Percentiles rank a stretch among this genome's conserved stretches.
Conservation (phyloP, 2,888 invertebrate species). For the Amiota mariae region DNA sequence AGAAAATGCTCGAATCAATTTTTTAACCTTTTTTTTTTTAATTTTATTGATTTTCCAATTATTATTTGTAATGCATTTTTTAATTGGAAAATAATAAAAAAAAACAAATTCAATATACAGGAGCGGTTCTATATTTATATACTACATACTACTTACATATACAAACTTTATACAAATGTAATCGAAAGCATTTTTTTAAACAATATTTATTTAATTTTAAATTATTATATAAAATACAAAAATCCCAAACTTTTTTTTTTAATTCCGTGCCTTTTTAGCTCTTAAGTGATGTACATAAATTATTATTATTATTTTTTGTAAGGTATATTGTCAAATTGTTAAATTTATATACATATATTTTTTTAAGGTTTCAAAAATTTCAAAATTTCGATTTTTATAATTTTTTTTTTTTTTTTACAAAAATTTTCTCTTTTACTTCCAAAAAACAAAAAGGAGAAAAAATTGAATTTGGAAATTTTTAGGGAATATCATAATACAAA, state of each 20-base stretch:
- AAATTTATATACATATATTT: too few species aligned
- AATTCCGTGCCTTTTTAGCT: neutral
- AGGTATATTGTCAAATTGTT: constrained; percentile 7
- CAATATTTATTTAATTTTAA: constrained; percentile 18
- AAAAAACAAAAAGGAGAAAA: neutral
- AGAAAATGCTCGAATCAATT: constrained; percentile 60
- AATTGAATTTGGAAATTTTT: neutral
- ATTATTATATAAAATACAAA: neutral
- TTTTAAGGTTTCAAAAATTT: constrained; percentile 4
- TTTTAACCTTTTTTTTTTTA: constrained; percentile 35
- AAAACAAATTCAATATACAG: too few species aligned
- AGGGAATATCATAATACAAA: neutral
- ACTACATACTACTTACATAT: too few species aligned
- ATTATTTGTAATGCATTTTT: too few species aligned
- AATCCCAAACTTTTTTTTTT: neutral
- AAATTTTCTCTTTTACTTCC: constrained; percentile 12
- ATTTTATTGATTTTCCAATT: neutral
- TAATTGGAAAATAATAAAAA: too few species aligned
- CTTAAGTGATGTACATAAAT: constrained; percentile 23
- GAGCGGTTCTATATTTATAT: too few species aligned
- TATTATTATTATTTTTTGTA: constrained; percentile 6
- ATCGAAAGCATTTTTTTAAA: neutral
- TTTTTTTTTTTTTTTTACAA: neutral
- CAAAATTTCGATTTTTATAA: neutral
- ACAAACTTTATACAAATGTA: too few species aligned